Conservation (phyloP, 2,113 vertebrate species). For the Mirza zaza region DNA sequence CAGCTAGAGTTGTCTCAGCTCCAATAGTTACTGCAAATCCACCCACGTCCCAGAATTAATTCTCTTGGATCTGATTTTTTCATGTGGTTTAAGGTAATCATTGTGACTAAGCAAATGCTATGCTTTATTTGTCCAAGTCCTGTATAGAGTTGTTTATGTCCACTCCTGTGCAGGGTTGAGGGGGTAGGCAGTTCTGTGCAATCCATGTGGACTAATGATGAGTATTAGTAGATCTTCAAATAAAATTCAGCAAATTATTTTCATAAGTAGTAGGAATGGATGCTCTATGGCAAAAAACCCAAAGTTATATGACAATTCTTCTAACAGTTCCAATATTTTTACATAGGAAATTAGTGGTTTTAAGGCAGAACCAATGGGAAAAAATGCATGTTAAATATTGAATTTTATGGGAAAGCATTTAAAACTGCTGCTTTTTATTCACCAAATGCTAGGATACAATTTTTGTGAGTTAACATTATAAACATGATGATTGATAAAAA, state of each 20-base stretch:
- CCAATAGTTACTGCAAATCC: neutral
- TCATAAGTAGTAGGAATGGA: neutral
- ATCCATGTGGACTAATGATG: neutral
- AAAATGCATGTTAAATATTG: neutral
- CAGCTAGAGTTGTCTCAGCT: neutral
- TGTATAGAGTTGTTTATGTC: neutral
- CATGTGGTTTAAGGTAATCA: neutral
- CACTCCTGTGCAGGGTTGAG: neutral
- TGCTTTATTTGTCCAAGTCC: neutral
- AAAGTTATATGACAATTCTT: neutral
- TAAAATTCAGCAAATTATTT: neutral
- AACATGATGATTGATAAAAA: neutral
- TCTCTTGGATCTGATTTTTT: neutral
- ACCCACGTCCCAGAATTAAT: neutral
- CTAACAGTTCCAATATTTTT: neutral
- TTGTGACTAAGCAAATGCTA: neutral
- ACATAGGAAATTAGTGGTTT: neutral
- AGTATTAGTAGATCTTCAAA: neutral
- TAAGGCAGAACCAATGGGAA: neutral
- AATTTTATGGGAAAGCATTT: neutral
- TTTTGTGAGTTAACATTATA: neutral
- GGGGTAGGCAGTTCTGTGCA: neutral
- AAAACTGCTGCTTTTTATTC: neutral
- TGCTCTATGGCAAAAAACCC: neutral
- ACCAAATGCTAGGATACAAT: neutral